Evolutionary conservation across 2,797 vertebrate species (phyloP), one percentile per base, ranked within the genome.

Genomic region (Emys orbicularis): DNA sequence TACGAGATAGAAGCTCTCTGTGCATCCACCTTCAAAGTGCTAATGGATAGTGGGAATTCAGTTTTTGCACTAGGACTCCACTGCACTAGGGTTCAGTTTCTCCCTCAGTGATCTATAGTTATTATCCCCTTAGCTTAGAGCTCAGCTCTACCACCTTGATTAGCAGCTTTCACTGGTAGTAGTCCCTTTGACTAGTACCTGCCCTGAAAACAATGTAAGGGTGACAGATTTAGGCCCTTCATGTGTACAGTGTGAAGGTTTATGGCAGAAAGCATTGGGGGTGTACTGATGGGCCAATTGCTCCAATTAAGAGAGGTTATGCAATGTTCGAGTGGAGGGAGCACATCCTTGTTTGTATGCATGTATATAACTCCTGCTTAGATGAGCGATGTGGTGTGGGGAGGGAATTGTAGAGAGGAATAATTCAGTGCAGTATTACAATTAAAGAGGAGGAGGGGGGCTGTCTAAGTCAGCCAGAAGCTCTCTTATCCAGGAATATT

Each of bases 201-300:
- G 15, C 50, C 50, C 50, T 50, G 50, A 50, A 50, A 50, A 50
- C 31, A 31, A 15, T 8, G 13, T 34, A 61, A 61, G 12, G 6
- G 59, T 61, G 59, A 61, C 13, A 29, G 29, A 6, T 31, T 13
- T 31, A 59, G 57, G 57, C 57, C 57, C 57, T 15, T 31, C 27
- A 15, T 2, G 6, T 34, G 6, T 15, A 61, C 31, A 16, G 7
- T 2, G 3, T 16, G 59, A 12, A 29, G 31, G 29, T 2, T 31
- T 61, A 57, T 57, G 29, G 6, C 31, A 16, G 59, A 61, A 61
- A 29, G 59, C 13, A 34, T 6, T 3, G 5, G 3, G 59, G 59
- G 29, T 16, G 31, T 34, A 15, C 1, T 41, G 23, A 41, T 12
- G 68, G 9, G 23, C n/a, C 10, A 41, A 41, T 5, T 23, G n/a